A percentile compares a stretch with the other conserved stretches of the same genome.
phyloP scores from a whole-genome alignment of 2,797 vertebrate genomes.

The Acrossocheilus wenchowensis region DNA sequence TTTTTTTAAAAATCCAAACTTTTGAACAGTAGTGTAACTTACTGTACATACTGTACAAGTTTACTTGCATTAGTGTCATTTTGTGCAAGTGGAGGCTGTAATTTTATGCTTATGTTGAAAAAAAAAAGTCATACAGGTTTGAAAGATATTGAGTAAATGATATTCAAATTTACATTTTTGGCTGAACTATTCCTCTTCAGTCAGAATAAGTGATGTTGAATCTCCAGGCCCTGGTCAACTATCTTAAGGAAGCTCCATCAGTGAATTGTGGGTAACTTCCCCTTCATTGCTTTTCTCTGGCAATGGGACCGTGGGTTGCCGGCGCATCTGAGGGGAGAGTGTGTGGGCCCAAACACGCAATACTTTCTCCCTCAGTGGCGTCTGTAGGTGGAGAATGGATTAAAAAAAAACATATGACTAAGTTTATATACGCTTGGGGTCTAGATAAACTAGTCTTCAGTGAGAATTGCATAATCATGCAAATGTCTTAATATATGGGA shows the following conservation, averaged over 20 bases:
- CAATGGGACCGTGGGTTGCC: slow-evolving; percentile 20
- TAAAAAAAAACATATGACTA: slow-evolving; percentile 30
- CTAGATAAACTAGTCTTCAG: slow-evolving; percentile 28
- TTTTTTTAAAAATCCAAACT: neutral
- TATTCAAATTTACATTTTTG: neutral
- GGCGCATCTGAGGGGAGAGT: slow-evolving; percentile 14
- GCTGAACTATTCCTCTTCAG: neutral
- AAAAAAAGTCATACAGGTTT: neutral
- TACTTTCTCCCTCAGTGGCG: slow-evolving; percentile 18
- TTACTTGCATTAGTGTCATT: neutral
- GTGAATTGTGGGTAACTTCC: slow-evolving; percentile 34
- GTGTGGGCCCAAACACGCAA: slow-evolving; percentile 27
- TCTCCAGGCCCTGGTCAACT: neutral
- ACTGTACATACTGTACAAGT: neutral
- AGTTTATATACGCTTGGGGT: slow-evolving; percentile 23
- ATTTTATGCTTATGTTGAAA: neutral
- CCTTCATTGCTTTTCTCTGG: neutral
- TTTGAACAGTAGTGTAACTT: neutral
- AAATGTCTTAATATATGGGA: slow-evolving; percentile 11
- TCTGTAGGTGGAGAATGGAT: slow-evolving; percentile 31
- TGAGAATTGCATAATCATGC: slow-evolving; percentile 43
- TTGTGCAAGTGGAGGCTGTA: neutral
- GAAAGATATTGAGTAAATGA: neutral
- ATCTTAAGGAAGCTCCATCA: slow-evolving; percentile 6
- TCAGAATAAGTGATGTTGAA: neutral